Evolutionary conservation across 2,797 vertebrate genomes (phyloP).

Genomic region (Merluccius polli): DNA sequence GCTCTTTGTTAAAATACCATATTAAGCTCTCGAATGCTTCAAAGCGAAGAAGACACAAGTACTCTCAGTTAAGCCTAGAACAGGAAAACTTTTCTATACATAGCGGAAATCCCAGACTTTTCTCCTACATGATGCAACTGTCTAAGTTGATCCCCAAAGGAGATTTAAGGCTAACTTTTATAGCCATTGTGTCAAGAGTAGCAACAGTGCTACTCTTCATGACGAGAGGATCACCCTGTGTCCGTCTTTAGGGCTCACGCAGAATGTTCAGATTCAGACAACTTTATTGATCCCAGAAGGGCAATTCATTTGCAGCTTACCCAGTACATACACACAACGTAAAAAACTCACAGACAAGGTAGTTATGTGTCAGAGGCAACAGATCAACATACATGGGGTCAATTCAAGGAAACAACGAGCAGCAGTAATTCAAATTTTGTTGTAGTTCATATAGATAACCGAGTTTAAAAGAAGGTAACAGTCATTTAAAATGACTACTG

Average conservation of each 20-base stretch:
- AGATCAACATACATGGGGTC: too few species aligned
- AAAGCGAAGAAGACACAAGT: not conserved
- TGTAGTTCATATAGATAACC: too few species aligned
- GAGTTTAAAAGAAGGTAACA: too few species aligned
- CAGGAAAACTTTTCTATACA: not conserved
- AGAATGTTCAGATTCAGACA: too few species aligned
- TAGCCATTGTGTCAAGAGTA: slow-evolving; percentile 30
- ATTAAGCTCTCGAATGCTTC: not conserved
- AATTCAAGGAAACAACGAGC: too few species aligned
- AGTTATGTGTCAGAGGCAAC: too few species aligned
- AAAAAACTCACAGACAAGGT: too few species aligned
- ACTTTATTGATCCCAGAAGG: too few species aligned
- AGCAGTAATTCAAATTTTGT: too few species aligned
- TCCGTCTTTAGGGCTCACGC: slow-evolving; percentile 45
- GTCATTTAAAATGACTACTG: too few species aligned
- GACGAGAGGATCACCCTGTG: slow-evolving; percentile 52
- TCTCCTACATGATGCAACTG: not conserved
- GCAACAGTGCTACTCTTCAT: slow-evolving; percentile 42
- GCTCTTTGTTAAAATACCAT: not conserved
- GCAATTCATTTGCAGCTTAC: too few species aligned
- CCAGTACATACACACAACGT: too few species aligned
- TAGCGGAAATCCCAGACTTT: not conserved
- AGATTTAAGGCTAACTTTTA: slow-evolving; percentile 45
- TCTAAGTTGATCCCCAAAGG: slow-evolving; percentile 30
- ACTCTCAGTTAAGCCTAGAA: not conserved